A percentile compares a stretch with the other conserved stretches of the same genome.
Evolutionary conservation across 30 jellyfish, hydroid and myxozoan species (phyloP).

Genomic region (Clytia hemisphaerica): DNA sequence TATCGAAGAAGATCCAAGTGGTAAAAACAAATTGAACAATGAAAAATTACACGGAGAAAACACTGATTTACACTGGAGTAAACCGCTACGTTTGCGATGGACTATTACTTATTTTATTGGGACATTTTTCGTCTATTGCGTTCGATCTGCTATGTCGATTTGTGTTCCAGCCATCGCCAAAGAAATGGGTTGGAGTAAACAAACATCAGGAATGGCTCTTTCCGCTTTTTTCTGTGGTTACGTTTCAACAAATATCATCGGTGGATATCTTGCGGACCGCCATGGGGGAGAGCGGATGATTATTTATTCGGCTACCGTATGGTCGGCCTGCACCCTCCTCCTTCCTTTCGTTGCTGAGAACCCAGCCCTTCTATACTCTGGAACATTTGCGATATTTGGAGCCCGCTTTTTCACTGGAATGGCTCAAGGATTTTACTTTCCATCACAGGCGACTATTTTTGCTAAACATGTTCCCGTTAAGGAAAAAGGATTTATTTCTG

Average conservation of each 20-base stretch:
- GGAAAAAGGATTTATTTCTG: conserved; percentile 77
- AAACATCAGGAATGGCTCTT: conserved; percentile 91
- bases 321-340: conserved; percentile 67
- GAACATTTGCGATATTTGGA: conserved; percentile 62
- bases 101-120: conserved; percentile 62
- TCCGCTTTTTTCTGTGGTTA: conserved; percentile 97
- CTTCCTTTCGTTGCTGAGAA: conserved; percentile 75
- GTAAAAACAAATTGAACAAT: too few species aligned
- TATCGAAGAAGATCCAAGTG: too few species aligned
- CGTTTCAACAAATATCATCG: conserved; percentile 80
- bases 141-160: conserved; percentile 94
- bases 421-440: conserved; percentile 97
- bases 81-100: conserved; percentile 73
- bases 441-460: conserved; percentile 68
- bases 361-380: conserved; percentile 48
- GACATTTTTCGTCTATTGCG: conserved; percentile 73
- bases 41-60: too few species aligned
- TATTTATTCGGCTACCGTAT: conserved; percentile 45
- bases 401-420: conserved; percentile 95
- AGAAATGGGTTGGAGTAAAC: conserved; percentile 98
- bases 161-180: conserved; percentile 66
- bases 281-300: conserved; percentile 91
- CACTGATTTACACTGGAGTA: conserved; percentile 66
- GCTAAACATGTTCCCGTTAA: conserved; percentile 61
- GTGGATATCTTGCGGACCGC: conserved; percentile 93